These are phyloP conservation scores for Agriopis aurantiaria DNA, from an alignment of 2,888 invertebrate species.

Conservation along the genomic window DNA sequence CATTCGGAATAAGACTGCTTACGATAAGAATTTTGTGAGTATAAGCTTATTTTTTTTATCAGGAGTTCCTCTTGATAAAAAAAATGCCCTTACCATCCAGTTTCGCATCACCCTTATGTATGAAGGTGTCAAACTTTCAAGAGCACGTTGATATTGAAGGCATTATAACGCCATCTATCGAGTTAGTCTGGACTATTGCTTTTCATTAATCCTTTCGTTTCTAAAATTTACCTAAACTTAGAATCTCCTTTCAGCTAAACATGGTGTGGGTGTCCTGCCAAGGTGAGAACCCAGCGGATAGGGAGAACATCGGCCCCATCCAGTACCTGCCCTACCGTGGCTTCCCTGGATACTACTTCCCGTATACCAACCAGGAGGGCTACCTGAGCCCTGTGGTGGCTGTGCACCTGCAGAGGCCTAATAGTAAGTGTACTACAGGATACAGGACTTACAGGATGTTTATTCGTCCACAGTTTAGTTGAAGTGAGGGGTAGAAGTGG, in stretches of 20 bases:
- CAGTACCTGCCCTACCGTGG: constrained; percentile 93
- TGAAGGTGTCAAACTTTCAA: too few species aligned
- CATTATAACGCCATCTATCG: too few species aligned
- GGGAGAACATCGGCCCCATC: constrained; percentile 95
- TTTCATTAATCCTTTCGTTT: too few species aligned
- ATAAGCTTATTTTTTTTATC: neutral
- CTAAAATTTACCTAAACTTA: neutral
- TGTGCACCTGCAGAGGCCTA: constrained; percentile 93
- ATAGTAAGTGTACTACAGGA: constrained; percentile 86
- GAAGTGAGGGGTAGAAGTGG: too few species aligned
- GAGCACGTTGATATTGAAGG: too few species aligned
- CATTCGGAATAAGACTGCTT: constrained; percentile 85
- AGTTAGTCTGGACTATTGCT: too few species aligned
- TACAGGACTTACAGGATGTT: too few species aligned
- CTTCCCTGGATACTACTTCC: constrained; percentile 96
- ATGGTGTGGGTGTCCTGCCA: constrained; percentile 97
- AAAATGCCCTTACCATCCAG: too few species aligned
- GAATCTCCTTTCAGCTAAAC: constrained; percentile 85
- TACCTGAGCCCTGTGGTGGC: constrained; percentile 96
- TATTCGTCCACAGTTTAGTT: too few species aligned
- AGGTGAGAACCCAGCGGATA: constrained; percentile 97
- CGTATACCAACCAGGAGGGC: constrained; percentile 94
- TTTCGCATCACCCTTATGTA: too few species aligned
- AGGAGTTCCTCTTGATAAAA: too few species aligned
- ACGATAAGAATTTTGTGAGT: constrained; percentile 77